Evolutionary conservation across 2,113 vertebrate species (phyloP), one percentile per base, ranked within the genome.

Genomic region (Tragulus kanchil): DNA sequence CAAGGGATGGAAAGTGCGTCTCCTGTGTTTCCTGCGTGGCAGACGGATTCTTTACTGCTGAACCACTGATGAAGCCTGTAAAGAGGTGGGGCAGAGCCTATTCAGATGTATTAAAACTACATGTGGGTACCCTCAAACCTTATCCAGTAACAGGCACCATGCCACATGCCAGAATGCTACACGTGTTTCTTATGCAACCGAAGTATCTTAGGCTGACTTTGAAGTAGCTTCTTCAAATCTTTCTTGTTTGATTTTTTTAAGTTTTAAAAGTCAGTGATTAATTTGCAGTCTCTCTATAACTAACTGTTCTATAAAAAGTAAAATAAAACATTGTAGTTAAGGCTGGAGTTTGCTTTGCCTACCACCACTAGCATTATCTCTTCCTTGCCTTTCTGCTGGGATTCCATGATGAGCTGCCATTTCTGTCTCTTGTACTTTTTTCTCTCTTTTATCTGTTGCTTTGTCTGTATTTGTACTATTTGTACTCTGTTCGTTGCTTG

Each of bases 341-440:
- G 8, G 25, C 1, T 56, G 26, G 9, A 62, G 8, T 69, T 79
- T 75, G 31, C 65, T 50, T 59, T 50, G 73, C 14, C 45, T 28
- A 3, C 13, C 16, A 28, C 25, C 7, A 28, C 58, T 45, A 17
- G 26, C 15, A 6, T 69, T 73, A 23, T 26, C 78, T 15, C 28
- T 48, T 67, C 4, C 64, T 8, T 23, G 19, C 16, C 23, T 69
- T 89, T 85, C 15, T 23, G 6, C 1, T 85, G n/a, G n/a, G 58
- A 12, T 14, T 62, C 45, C 11, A 2, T 3, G 31, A 54, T 26
- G 61, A 67, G 21, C 21, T 26, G 10, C 12, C 65, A 73, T 87
- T 58, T 96, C 23, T 93, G 23, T 67, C 58, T 81, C 45, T 94
- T 82, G 11, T 65, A 75, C 23, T 87, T 94, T 83, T 31, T 83